Base-by-base conservation (phyloP, 2,113 vertebrate genomes). In the Lates calcarifer region DNA sequence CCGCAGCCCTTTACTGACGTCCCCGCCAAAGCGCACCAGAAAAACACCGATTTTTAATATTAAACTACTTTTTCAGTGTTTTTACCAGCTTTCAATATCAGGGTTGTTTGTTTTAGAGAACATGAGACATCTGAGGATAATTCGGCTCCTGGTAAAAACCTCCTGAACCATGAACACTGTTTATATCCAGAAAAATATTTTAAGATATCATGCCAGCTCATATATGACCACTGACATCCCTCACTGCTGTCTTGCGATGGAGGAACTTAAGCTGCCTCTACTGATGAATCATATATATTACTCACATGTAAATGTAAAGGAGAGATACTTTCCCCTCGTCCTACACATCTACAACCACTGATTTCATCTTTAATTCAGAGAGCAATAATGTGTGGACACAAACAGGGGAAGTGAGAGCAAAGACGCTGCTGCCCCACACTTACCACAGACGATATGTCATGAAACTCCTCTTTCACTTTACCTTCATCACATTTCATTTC, bases 381-480 rank as follows among this genome's bases (percentile, higher is more conserved):
- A n/a, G 22, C 4, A 43, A 31, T 9, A 2, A 45, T 29, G 17
- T 51, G 56, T 41, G 35, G 55, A 47, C 35, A 33, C 12, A 9
- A 69, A 81, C 18, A 43, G 73, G n/a, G 86, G 92, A 92, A 91
- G 81, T 87, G 85, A 88, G 83, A 86, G 67, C 31, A 53, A 67
- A 88, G 80, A 58, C 18, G 53, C 62, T n/a, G n/a, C n/a, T 33
- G 13, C n/a, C 65, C 65, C 76, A 20, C 57, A 62, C n/a, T 58
- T 57, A 51, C 71, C 57, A 29, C 70, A 60, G 31, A 60, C 43
- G 31, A 58, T 29, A 29, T 70, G 49, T 82, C 84, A 88, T 15
- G 55, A 79, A 88, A 85, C 65, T 53, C 28, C 18, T 58, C 51
- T 79, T 63, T 81, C 57, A 80, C 64, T 86, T 81, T 90, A 11